These are phyloP conservation scores for Campoplex capitator DNA, from an alignment of 2,888 invertebrate genomes.

Conservation along the genomic window DNA sequence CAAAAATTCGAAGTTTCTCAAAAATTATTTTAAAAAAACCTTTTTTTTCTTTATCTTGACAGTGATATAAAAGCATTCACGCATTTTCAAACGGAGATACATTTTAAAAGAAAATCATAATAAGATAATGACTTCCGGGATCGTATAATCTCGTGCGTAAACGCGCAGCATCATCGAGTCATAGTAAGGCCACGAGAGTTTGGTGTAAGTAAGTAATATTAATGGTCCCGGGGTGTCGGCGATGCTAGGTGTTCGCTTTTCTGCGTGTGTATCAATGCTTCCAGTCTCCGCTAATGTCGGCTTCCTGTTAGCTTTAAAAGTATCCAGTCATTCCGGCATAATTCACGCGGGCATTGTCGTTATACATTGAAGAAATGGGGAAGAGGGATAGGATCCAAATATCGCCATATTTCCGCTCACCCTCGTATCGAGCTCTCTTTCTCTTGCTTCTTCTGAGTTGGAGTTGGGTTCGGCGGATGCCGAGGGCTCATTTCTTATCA, in stretches of 20 bases:
- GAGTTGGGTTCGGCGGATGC: conserved; percentile 52
- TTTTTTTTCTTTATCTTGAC: not conserved
- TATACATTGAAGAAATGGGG: conserved; percentile 62
- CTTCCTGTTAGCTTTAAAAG: conserved; percentile 83
- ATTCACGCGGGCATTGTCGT: conserved; percentile 84
- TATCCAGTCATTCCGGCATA: conserved; percentile 84
- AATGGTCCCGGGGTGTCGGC: conserved; percentile 77
- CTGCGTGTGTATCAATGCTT: conserved; percentile 81
- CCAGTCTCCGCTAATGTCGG: conserved; percentile 79
- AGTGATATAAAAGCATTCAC: not conserved
- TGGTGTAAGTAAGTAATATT: conserved; percentile 83
- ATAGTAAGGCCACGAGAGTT: conserved; percentile 53
- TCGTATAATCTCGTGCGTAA: conserved; percentile 46
- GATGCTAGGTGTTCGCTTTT: conserved; percentile 68
- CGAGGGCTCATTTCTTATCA: conserved; percentile 72
- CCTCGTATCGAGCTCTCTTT: conserved; percentile 45
- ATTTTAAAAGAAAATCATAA: conserved; percentile 41
- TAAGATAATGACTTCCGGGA: conserved; percentile 17
- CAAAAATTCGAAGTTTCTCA: not conserved
- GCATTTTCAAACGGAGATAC: not conserved
- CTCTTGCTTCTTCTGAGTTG: conserved; percentile 43
- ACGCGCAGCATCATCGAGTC: conserved; percentile 61
- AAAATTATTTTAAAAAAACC: no score
- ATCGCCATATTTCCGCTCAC: conserved; percentile 55
- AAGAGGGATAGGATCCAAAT: conserved; percentile 33